A percentile compares a stretch with the other conserved stretches of the same genome.
Evolutionary conservation across 2,888 invertebrate species (phyloP).

Genomic region (Diarsia rubi): DNA sequence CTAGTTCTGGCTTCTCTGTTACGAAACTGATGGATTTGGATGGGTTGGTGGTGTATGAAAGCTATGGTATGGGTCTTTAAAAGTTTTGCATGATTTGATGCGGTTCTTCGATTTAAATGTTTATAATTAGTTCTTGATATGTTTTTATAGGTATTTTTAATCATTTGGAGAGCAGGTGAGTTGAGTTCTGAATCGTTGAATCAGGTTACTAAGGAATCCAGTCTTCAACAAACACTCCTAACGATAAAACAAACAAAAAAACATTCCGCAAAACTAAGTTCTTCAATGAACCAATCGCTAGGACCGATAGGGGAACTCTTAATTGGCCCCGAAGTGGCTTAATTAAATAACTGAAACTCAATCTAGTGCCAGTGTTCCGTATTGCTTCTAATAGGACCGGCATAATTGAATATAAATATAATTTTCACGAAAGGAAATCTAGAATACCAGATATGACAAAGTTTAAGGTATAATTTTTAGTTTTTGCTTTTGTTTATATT

Average conservation of each 20-base stretch:
- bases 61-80: not conserved
- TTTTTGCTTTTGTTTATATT: not conserved
- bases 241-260: not conserved
- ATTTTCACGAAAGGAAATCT: conserved; percentile 2
- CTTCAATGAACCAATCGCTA: not conserved
- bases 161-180: not conserved
- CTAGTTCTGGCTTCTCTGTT: conserved; percentile 47
- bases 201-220: not conserved
- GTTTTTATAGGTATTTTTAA: not conserved
- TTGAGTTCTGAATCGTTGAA: not conserved
- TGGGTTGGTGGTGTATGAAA: not conserved
- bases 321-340: conserved; percentile 51
- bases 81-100: not conserved
- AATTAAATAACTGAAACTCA: conserved; percentile 57
- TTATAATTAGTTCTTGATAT: not conserved
- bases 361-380: conserved; percentile 38
- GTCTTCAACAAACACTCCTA: not conserved
- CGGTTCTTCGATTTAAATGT: not conserved
- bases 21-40: conserved; percentile 13
- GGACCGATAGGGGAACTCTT: conserved; percentile 28
- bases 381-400: conserved; percentile 36
- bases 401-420: conserved; percentile 50
- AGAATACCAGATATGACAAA: not conserved
- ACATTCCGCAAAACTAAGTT: not conserved
- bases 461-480: not conserved